phyloP scores from a whole-genome alignment of 2,888 invertebrate species.

The Drosophila subsilvestris region DNA sequence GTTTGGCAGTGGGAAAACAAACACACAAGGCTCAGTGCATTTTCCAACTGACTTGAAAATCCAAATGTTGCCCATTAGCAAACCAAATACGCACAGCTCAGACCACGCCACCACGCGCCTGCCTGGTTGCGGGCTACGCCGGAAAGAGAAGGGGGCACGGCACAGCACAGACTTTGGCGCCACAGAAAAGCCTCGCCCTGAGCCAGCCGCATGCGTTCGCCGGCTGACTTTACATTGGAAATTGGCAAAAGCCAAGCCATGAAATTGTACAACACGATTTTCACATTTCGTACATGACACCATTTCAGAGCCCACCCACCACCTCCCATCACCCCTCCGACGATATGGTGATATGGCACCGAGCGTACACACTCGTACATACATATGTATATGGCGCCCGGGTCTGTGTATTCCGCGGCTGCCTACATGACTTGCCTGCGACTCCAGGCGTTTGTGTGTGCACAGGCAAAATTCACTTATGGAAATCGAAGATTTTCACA shows the following conservation, averaged over 20 bases:
- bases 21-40: constrained; percentile 59
- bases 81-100: constrained; percentile 68
- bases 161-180: constrained; percentile 25
- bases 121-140: constrained; percentile 2
- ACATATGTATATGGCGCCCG: constrained; percentile 38
- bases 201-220: constrained; percentile 11
- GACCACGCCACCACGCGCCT: constrained; percentile 12
- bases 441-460: constrained; percentile 26
- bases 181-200: constrained; percentile 25
- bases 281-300: constrained; percentile 78
- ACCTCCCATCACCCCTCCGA: too few relatives aligned
- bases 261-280: constrained; percentile 80
- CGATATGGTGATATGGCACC: not conserved
- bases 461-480: constrained; percentile 67
- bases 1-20: constrained; percentile 17
- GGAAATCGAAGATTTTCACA: constrained; percentile 72
- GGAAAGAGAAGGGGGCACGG: constrained; percentile 16
- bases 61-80: constrained; percentile 78
- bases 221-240: constrained; percentile 58
- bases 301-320: constrained; percentile 50
- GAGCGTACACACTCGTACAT: constrained; percentile 30
- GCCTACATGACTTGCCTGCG: constrained; percentile 44
- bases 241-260: constrained; percentile 77
- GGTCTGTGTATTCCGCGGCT: constrained; percentile 2
- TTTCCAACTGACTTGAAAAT: constrained; percentile 75